Evolutionary conservation across 2,888 invertebrate species (phyloP).

Genomic region (Xylota segnis): DNA sequence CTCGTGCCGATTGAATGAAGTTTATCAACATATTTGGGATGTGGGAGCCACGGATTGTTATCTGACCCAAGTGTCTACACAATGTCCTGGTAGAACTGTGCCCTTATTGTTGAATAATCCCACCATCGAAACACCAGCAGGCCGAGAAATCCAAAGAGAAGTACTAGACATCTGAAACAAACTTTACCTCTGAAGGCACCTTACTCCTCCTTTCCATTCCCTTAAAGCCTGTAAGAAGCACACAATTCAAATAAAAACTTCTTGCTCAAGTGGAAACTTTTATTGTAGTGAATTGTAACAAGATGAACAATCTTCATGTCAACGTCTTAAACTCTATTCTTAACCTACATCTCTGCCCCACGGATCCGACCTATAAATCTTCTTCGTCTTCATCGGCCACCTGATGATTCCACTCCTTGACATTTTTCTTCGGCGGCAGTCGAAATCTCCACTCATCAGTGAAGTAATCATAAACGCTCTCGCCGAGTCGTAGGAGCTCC

Average conservation of each 20-base stretch:
- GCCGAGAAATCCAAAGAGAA: no score
- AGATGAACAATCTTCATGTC: not conserved
- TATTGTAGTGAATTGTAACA: not conserved
- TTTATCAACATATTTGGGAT: no score
- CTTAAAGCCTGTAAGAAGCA: no score
- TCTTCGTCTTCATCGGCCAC: slow-evolving; percentile 78
- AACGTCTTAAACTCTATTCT: slow-evolving; percentile 1
- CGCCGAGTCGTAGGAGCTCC: slow-evolving; percentile 82
- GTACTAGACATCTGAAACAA: no score
- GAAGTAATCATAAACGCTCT: slow-evolving; percentile 81
- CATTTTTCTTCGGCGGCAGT: slow-evolving; percentile 81
- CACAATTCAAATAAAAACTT: not conserved
- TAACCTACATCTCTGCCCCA: not conserved
- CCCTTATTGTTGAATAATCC: no score
- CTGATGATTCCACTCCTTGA: slow-evolving; percentile 80
- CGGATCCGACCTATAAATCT: slow-evolving; percentile 75
- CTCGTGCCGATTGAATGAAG: no score
- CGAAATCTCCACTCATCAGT: slow-evolving; percentile 84
- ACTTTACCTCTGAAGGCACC: no score
- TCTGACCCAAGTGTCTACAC: no score
- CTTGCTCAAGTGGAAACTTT: not conserved
- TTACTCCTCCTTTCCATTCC: no score
- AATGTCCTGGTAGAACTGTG: no score
- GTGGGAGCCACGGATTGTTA: no score
- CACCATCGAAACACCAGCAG: no score